Conservation (phyloP, 2,797 vertebrate genomes). For the Lacerta agilis region DNA sequence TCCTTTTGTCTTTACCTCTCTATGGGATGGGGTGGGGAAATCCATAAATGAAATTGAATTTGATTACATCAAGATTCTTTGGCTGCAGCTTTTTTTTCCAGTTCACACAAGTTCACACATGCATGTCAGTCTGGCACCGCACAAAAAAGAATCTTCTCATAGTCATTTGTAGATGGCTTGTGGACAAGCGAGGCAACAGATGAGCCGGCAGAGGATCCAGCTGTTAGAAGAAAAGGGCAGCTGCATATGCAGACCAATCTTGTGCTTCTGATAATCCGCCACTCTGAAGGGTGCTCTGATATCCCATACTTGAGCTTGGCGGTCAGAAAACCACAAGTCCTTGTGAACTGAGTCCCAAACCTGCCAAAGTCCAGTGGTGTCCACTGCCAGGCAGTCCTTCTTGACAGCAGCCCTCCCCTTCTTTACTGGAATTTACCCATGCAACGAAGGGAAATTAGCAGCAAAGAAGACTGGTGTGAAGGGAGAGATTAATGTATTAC, state of each 20-base stretch:
- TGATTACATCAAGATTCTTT: neutral
- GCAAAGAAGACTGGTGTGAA: neutral
- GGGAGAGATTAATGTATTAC: neutral
- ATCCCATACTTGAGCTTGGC: neutral
- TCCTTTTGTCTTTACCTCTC: neutral
- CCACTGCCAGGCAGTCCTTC: too few species aligned
- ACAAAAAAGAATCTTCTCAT: neutral
- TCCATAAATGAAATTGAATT: neutral
- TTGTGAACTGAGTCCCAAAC: neutral
- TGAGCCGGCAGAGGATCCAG: too few species aligned
- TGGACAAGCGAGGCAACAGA: too few species aligned
- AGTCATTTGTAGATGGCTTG: too few species aligned
- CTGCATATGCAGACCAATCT: too few species aligned
- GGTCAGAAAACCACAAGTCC: neutral
- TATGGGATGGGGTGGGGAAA: too few species aligned
- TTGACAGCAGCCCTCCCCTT: too few species aligned
- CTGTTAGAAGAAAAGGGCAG: too few species aligned
- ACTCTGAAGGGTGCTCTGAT: too few species aligned
- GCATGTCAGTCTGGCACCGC: neutral
- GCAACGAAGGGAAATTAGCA: neutral
- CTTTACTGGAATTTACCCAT: neutral
- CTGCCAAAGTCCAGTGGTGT: neutral
- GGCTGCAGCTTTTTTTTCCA: neutral
- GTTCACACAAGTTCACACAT: neutral
- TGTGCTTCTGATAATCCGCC: too few species aligned